These are phyloP conservation scores for Anoplius nigerrimus DNA, from an alignment of 2,888 invertebrate species.

Conservation along the genomic window DNA sequence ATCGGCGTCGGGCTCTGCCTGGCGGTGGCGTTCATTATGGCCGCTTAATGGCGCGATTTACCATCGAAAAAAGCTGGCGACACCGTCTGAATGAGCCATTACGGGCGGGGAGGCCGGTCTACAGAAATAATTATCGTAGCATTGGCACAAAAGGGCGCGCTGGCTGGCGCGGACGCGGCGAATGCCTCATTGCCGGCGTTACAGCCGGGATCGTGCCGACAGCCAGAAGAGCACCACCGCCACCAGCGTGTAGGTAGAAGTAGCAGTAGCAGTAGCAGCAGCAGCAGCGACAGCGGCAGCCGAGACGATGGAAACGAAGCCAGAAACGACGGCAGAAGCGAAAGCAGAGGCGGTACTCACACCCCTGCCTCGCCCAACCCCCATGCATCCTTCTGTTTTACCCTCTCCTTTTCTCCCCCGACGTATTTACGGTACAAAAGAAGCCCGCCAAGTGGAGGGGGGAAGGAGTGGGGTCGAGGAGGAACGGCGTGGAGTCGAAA, in stretches of 20 bases:
- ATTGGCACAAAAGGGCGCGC: conserved; percentile 59
- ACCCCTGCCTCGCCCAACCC: conserved; percentile 9
- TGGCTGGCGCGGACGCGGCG: conserved; percentile 53
- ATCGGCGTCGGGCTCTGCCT: conserved; percentile 28
- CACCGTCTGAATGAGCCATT: conserved; percentile 73
- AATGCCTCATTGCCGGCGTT: conserved; percentile 53
- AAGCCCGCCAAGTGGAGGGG: conserved; percentile 18
- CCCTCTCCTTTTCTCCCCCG: conserved; percentile 20
- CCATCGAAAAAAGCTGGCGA: conserved; percentile 67
- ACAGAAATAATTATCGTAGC: conserved; percentile 73
- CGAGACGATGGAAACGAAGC: too few relatives aligned
- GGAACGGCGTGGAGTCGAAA: background rate
- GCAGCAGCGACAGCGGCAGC: conserved; percentile 9
- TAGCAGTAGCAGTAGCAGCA: background rate
- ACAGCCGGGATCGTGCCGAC: conserved; percentile 33
- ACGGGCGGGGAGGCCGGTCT: conserved; percentile 64
- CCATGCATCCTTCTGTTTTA: conserved; percentile 14
- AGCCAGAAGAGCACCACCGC: background rate
- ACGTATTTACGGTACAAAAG: conserved; percentile 50
- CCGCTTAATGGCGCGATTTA: conserved; percentile 70
- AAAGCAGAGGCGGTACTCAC: conserved; percentile 12
- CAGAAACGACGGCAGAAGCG: conserved; percentile 2
- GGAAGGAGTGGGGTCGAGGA: conserved; percentile 20
- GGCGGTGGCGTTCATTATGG: conserved; percentile 66
- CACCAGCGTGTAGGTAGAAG: conserved; percentile 14